Base-by-base conservation (phyloP, 2,113 vertebrate species). In the Lepidothrix coronata region DNA sequence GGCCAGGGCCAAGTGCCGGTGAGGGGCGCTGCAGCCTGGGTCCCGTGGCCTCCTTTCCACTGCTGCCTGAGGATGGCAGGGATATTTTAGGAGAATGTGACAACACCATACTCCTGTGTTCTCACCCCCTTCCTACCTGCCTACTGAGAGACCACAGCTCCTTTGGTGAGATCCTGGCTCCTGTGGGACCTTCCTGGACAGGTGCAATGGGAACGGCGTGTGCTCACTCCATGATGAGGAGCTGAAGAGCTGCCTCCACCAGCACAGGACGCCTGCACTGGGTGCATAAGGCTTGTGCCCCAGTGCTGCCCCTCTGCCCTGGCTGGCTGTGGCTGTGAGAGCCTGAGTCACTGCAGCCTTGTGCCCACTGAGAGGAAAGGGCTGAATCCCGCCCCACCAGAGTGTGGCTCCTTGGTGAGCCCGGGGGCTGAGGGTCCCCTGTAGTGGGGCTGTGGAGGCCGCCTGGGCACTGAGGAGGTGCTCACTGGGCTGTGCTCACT, bases 361-460 rank as follows among this genome's bases (percentile, higher is more conserved):
- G 2, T 51, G 39, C 22, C 2, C 0, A 1, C 52, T n/a, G 46
- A 44, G 51, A 13, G 51, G 30, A 58, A 66, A 61, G 54, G 68
- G 49, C 27, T 4, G 7, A 27, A 65, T 44, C 67, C 58, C 35
- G 49, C 30, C 57, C 28, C 58, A 15, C 31, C 28, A 14, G 8
- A 8, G 24, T 6, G 41, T 5, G 4, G 51, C 43, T 78, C n/a
- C 71, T 66, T 2, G 1, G 61, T 18, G 48, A 14, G 20, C n/a
- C 27, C 0, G 4, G 35, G 24, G 25, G 8, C 16, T 41, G 59
- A 43, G 28, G 11, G 20, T 35, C 11, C 13, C 51, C 68, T 4
- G 2, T 0, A 15, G 28, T 0, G 0, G 2, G 25, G 30, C 74
- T 61, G 20, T 8, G 30, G 49, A 55, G 44, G 44, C 25, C 1